phyloP scores from a whole-genome alignment of 2,888 invertebrate species.

The Ormyrus pomaceus region DNA sequence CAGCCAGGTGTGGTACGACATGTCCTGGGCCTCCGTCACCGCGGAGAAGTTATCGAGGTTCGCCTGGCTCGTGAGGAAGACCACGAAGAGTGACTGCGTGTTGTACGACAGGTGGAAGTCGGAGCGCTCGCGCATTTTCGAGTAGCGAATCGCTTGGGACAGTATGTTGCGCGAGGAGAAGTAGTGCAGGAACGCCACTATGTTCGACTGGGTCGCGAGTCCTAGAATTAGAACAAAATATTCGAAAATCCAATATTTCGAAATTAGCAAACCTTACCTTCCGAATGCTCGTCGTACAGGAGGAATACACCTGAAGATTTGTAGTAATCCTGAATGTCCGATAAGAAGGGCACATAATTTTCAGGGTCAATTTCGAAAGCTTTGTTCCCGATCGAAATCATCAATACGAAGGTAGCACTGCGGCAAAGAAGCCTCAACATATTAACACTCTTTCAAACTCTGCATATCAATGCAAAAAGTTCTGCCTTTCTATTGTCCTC shows the following conservation, averaged over 20 bases:
- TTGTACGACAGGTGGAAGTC: slow-evolving; percentile 5
- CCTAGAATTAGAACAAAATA: not conserved
- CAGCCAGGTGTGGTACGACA: slow-evolving; percentile 62
- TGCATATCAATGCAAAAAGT: too few relatives aligned
- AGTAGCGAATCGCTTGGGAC: slow-evolving; percentile 38
- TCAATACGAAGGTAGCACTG: slow-evolving; percentile 22
- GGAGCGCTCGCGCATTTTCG: slow-evolving; percentile 12
- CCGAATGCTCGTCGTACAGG: slow-evolving; percentile 35
- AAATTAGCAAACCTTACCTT: slow-evolving; percentile 15
- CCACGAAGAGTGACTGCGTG: slow-evolving; percentile 57
- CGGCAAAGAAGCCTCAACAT: slow-evolving; percentile 31
- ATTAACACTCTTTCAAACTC: not conserved
- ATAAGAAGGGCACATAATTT: slow-evolving; percentile 15
- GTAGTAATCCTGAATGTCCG: slow-evolving; percentile 36
- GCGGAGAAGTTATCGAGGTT: slow-evolving; percentile 49
- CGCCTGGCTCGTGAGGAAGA: slow-evolving; percentile 37
- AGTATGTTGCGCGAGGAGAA: slow-evolving; percentile 11
- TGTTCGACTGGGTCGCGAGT: not conserved
- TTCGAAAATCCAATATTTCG: not conserved
- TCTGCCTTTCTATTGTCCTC: too few relatives aligned
- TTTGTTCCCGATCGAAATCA: slow-evolving; percentile 10
- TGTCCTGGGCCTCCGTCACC: slow-evolving; percentile 49
- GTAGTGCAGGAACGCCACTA: not conserved
- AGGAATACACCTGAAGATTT: slow-evolving; percentile 37
- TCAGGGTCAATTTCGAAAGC: slow-evolving; percentile 23